Evolutionary conservation across 2,797 vertebrate species (phyloP).

Genomic region (Lacerta bilineata): DNA sequence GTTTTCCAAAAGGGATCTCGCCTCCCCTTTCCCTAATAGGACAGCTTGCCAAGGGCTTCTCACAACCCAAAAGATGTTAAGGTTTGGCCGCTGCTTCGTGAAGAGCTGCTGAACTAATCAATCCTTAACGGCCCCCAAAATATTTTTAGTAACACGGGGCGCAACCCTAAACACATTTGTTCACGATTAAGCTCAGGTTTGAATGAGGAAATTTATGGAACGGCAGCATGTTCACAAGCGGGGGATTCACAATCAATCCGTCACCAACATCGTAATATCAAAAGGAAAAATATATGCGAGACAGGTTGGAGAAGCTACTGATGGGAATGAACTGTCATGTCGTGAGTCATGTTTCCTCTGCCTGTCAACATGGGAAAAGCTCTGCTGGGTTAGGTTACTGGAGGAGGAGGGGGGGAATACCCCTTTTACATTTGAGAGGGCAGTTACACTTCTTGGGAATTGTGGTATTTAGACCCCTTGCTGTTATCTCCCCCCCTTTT

Average conservation of each 20-base stretch:
- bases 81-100: slow-evolving; percentile 30
- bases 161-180: background rate
- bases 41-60: slow-evolving; percentile 39
- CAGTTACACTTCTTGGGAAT: background rate
- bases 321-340: background rate
- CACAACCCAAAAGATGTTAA: slow-evolving; percentile 60
- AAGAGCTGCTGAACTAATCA: slow-evolving; percentile 46
- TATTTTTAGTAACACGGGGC: slow-evolving; percentile 24
- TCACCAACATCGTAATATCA: background rate
- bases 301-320: background rate
- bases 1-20: slow-evolving; percentile 27
- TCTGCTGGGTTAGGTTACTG: background rate
- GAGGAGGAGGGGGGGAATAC: background rate
- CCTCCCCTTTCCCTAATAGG: slow-evolving; percentile 43
- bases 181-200: background rate
- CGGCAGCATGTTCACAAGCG: background rate
- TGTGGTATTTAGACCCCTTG: background rate
- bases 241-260: background rate
- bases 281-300: background rate
- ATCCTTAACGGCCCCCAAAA: slow-evolving; percentile 6
- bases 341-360: background rate
- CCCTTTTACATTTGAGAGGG: background rate
- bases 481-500: background rate
- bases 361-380: background rate
- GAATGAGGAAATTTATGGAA: slow-evolving; percentile 5